Evolutionary conservation across 2,888 invertebrate genomes (phyloP).

Genomic region (Aspidiotus rigidus): DNA sequence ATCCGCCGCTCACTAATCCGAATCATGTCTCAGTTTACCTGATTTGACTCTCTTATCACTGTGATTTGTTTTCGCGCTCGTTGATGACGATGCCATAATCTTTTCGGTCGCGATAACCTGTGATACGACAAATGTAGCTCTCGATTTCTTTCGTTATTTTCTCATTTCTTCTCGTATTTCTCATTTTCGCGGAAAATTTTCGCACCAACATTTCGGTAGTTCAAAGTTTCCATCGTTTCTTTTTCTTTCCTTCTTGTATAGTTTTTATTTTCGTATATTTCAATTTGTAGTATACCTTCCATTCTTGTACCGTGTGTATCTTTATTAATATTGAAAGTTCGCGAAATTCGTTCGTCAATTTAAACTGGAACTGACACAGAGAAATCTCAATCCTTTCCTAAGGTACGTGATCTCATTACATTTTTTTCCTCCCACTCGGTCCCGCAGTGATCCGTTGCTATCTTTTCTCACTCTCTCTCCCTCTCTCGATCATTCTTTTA

Average conservation of each 20-base stretch:
- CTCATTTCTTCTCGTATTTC: constrained; percentile 6
- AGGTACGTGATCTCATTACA: constrained; percentile 5
- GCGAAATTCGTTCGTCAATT: not conserved
- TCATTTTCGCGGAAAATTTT: not conserved
- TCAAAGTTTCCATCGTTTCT: constrained; percentile 4
- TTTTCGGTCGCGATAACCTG: not conserved
- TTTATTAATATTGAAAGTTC: not conserved
- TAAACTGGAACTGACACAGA: constrained; percentile 32
- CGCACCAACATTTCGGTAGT: no score
- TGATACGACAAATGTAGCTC: not conserved
- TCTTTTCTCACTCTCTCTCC: no score
- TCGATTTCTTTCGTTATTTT: not conserved
- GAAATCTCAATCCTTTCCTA: constrained; percentile 32
- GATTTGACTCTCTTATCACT: constrained; percentile 11
- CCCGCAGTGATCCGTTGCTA: no score
- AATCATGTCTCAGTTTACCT: constrained; percentile 23
- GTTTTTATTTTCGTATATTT: not conserved
- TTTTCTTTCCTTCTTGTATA: not conserved
- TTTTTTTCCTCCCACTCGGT: no score
- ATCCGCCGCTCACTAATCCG: constrained; percentile 5
- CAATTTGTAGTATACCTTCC: not conserved
- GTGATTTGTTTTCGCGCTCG: constrained; percentile 14
- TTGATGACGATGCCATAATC: not conserved
- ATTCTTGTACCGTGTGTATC: not conserved
- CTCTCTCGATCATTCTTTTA: no score